phyloP scores from a whole-genome alignment of 2,113 vertebrate genomes.

The Heptranchias perlo region DNA sequence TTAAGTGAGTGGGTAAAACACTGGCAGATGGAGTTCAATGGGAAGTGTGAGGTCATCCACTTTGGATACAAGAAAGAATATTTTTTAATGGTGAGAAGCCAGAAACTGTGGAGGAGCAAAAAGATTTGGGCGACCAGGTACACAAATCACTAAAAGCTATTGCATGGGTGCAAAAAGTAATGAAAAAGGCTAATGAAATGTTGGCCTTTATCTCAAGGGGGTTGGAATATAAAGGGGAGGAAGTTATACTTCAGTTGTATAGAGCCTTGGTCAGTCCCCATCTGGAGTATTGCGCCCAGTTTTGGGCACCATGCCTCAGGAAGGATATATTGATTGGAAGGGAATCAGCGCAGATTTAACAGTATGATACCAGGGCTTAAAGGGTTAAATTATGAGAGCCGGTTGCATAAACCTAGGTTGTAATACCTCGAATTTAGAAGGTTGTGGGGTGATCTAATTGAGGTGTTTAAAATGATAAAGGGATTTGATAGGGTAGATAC shows the following conservation, averaged over 20 bases:
- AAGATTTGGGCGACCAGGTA: no score
- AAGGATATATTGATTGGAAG: not conserved
- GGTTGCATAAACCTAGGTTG: not conserved
- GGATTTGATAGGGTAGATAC: not conserved
- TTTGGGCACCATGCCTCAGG: not conserved
- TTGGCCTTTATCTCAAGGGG: not conserved
- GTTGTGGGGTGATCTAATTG: not conserved
- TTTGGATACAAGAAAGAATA: not conserved
- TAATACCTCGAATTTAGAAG: not conserved
- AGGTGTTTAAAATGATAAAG: not conserved
- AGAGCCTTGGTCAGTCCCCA: not conserved
- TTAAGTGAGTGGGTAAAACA: not conserved
- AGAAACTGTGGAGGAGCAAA: no score
- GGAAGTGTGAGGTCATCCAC: not conserved
- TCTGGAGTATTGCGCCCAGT: not conserved
- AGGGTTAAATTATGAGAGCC: not conserved
- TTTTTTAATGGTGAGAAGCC: not conserved
- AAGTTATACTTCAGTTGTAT: not conserved
- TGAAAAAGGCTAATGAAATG: not conserved
- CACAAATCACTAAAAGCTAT: not conserved
- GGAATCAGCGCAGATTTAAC: not conserved
- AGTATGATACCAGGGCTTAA: not conserved
- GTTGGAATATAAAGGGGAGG: not conserved
- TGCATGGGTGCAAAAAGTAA: not conserved
- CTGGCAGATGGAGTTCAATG: not conserved